Evolutionary conservation across 2,113 vertebrate species (phyloP).

Genomic region (Mormoops blainvillei): DNA sequence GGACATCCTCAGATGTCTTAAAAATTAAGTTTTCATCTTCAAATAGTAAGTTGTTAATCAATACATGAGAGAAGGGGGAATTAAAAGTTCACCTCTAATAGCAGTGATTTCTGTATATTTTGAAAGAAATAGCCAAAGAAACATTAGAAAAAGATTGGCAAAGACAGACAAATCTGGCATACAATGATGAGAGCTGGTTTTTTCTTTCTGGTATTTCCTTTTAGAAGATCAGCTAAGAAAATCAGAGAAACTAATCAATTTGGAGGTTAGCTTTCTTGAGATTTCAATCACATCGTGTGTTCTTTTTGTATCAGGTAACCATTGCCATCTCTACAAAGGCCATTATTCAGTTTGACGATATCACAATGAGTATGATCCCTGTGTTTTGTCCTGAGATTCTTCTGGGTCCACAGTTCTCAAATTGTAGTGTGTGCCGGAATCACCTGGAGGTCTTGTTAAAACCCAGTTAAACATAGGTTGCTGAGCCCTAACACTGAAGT

Average conservation of each 20-base stretch:
- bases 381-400: not conserved
- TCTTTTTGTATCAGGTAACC: not conserved
- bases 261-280: not conserved
- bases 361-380: not conserved
- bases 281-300: not conserved
- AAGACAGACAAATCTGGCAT: not conserved
- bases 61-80: not conserved
- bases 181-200: not conserved
- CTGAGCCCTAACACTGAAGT: not conserved
- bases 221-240: not conserved
- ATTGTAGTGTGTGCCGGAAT: not conserved
- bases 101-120: not conserved
- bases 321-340: not conserved
- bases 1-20: not conserved
- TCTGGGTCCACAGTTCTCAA: not conserved
- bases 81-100: not conserved
- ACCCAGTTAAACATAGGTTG: not conserved
- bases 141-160: not conserved
- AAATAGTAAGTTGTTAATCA: not conserved
- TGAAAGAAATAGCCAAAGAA: not conserved
- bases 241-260: not conserved
- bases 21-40: not conserved
- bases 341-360: not conserved
- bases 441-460: not conserved
- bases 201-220: not conserved